These are phyloP conservation scores for Lepidurus packardi DNA, from an alignment of 1,140 invertebrate genomes.

Conservation along the genomic window DNA sequence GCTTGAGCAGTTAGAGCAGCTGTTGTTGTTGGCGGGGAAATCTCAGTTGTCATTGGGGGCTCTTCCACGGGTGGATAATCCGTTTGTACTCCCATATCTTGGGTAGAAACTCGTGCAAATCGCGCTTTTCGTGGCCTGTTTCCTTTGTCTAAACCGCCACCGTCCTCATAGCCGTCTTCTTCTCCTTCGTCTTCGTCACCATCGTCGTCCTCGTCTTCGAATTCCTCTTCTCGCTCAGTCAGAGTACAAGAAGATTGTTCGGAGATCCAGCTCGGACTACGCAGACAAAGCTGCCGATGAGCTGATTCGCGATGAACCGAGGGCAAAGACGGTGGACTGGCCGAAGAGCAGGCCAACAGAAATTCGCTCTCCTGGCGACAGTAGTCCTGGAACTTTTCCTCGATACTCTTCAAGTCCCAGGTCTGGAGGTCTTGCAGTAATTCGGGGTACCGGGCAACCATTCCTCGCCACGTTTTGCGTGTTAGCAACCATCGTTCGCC, in stretches of 20 bases:
- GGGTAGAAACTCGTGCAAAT: not conserved
- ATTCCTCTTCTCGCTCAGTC: slow-evolving; percentile 42
- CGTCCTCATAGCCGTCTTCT: not conserved
- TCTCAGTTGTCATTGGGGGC: not conserved
- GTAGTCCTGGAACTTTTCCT: slow-evolving; percentile 24
- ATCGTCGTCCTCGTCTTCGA: slow-evolving; percentile 43
- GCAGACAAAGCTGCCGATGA: not conserved
- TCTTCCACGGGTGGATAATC: slow-evolving; percentile 34
- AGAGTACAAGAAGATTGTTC: slow-evolving; percentile 47
- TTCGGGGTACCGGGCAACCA: slow-evolving; percentile 79
- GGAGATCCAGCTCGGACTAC: slow-evolving; percentile 39
- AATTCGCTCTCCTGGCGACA: slow-evolving; percentile 12
- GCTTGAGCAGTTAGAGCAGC: slow-evolving; percentile 30
- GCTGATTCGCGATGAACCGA: not conserved
- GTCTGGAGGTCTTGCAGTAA: slow-evolving; percentile 61
- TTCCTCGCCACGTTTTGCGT: slow-evolving; percentile 81
- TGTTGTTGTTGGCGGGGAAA: slow-evolving; percentile 31
- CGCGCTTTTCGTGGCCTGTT: slow-evolving; percentile 25
- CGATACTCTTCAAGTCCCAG: not conserved
- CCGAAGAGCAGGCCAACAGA: not conserved
- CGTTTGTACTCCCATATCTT: slow-evolving; percentile 35
- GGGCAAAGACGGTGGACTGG: not conserved
- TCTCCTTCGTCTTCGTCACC: slow-evolving; percentile 37
- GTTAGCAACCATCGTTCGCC: slow-evolving; percentile 74
- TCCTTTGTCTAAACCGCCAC: slow-evolving; percentile 35